These are phyloP conservation scores for Apostichopus japonicus DNA, from an alignment of 35 echinoderm and acorn worm genomes.

Conservation along the genomic window DNA sequence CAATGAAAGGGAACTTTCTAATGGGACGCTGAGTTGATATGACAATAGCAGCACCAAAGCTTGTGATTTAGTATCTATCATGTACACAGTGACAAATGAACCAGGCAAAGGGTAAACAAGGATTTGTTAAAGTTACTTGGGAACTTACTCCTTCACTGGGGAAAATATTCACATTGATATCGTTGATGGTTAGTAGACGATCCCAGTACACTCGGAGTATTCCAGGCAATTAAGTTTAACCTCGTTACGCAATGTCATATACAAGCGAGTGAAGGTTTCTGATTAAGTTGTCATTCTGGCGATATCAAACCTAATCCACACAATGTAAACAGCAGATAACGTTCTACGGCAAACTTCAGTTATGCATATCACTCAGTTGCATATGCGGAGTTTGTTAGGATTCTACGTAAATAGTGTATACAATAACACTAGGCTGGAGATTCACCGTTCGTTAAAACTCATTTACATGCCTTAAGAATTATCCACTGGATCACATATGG, in stretches of 20 bases:
- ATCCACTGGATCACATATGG: not conserved
- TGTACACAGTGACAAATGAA: no score
- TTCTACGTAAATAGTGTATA: slow-evolving; percentile 1
- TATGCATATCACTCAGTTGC: not conserved
- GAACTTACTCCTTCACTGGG: not conserved
- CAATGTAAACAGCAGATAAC: not conserved
- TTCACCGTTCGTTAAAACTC: not conserved
- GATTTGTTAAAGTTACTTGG: not conserved
- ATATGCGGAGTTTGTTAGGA: slow-evolving; percentile 12
- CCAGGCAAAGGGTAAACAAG: no score
- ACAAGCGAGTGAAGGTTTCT: not conserved
- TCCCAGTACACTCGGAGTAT: not conserved
- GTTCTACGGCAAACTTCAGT: not conserved
- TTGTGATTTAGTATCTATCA: no score
- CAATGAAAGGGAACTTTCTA: no score
- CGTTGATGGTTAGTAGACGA: not conserved
- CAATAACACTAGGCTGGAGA: not conserved
- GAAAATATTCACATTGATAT: slow-evolving; percentile 16
- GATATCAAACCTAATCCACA: not conserved
- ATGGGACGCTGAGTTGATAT: no score
- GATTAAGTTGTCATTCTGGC: slow-evolving; percentile 5
- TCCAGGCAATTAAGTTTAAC: not conserved
- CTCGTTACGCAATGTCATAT: not conserved
- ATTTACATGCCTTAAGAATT: not conserved
- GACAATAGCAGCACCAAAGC: no score